Conservation (phyloP, 2,797 vertebrate genomes). For the Silurus aristotelis region DNA sequence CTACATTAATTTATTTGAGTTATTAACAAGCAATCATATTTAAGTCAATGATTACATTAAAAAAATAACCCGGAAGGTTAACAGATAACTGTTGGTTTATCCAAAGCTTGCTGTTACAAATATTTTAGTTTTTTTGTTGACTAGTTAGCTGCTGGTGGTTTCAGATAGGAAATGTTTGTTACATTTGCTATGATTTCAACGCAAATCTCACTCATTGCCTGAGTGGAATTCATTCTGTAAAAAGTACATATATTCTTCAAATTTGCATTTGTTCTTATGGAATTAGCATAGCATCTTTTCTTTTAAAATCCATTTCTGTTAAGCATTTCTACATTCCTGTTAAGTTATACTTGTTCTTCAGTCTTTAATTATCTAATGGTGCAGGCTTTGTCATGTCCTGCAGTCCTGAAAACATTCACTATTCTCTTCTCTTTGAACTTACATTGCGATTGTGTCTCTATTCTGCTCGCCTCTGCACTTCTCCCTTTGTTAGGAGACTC, state of each 20-base stretch:
- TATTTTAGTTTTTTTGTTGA: neutral
- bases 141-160: neutral
- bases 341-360: conserved; percentile 1
- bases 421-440: conserved; percentile 74
- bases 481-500: conserved; percentile 47
- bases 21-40: conserved; percentile 34
- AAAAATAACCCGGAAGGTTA: no score
- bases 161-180: neutral
- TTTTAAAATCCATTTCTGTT: no score
- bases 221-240: neutral
- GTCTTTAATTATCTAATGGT: conserved; percentile 64
- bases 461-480: conserved; percentile 54
- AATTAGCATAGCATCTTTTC: neutral
- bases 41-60: conserved; percentile 7
- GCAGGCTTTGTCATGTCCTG: conserved; percentile 55
- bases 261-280: neutral
- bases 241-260: neutral
- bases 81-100: conserved; percentile 1
- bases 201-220: neutral
- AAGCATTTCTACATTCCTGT: neutral
- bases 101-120: neutral
- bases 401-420: conserved; percentile 34
- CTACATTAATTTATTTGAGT: conserved; percentile 23
- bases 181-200: neutral
- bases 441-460: conserved; percentile 64